Percentiles rank a stretch among this genome's conserved stretches.
Evolutionary conservation across 2,888 invertebrate genomes (phyloP).

Genomic region (Ceriagrion tenellum): DNA sequence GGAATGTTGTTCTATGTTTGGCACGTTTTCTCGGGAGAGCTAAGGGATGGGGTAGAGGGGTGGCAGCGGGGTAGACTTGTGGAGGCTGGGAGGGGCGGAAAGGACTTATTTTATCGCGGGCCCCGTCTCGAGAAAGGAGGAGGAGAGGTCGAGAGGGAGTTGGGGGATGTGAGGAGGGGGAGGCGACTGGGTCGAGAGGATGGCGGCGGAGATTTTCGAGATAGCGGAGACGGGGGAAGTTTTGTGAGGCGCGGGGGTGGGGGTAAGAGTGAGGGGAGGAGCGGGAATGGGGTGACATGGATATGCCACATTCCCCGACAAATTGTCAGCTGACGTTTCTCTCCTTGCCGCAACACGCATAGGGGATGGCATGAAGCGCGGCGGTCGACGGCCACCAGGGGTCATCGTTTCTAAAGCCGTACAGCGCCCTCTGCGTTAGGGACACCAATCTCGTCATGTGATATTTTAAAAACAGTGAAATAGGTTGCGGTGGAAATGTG

Average conservation of each 20-base stretch:
- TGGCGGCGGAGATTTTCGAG: not conserved
- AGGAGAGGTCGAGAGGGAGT: not conserved
- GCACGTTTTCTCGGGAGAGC: not conserved
- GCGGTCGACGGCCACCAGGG: not conserved
- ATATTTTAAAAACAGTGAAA: too few species aligned
- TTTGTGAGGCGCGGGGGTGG: not conserved
- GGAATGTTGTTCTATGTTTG: constrained; percentile 39
- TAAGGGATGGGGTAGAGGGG: not conserved
- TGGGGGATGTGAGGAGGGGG: not conserved
- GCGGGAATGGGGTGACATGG: not conserved
- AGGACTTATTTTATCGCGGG: constrained; percentile 11
- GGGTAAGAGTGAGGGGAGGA: not conserved
- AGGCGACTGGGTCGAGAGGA: not conserved
- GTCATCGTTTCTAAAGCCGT: not conserved
- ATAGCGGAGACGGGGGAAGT: not conserved
- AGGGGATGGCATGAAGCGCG: not conserved
- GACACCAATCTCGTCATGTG: too few species aligned
- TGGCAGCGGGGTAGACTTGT: not conserved
- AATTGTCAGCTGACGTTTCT: not conserved
- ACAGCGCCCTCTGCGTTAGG: not conserved
- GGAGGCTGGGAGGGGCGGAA: not conserved
- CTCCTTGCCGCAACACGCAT: not conserved
- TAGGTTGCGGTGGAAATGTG: too few species aligned
- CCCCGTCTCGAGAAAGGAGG: not conserved
- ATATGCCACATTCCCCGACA: not conserved